phyloP scores from a whole-genome alignment of 1,140 invertebrate genomes.

The Trichonephila inaurata region DNA sequence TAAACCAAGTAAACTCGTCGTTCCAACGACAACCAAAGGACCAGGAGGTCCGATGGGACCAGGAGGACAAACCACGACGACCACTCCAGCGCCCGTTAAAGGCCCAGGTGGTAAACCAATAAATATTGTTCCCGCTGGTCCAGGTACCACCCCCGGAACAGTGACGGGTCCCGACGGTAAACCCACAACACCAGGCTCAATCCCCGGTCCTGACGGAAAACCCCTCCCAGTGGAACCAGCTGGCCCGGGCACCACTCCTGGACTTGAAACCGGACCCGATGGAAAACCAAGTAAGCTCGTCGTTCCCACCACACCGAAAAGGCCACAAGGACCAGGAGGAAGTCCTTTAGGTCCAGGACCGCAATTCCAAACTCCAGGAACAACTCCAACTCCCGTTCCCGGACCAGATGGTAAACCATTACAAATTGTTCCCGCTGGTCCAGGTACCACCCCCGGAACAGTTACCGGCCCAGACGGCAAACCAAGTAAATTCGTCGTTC shows the following conservation, averaged over 20 bases:
- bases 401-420: conserved; percentile 7
- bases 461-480: not conserved
- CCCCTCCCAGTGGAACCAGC: not conserved
- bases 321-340: not conserved
- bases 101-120: conserved; percentile 33
- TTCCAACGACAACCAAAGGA: not conserved
- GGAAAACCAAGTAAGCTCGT: not conserved
- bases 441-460: conserved; percentile 14
- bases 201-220: conserved; percentile 12
- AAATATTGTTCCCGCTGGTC: not conserved
- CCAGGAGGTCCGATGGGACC: not conserved
- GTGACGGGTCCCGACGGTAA: conserved; percentile 14
- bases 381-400: not conserved
- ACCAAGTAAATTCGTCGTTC: not conserved
- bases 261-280: conserved; percentile 19
- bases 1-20: not conserved
- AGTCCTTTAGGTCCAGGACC: not conserved
- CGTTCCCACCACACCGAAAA: not conserved
- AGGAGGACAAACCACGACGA: not conserved
- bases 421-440: not conserved
- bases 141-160: conserved; percentile 34
- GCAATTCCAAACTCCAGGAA: not conserved
- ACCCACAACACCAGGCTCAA: conserved; percentile 12
- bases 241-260: conserved; percentile 35
- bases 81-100: not conserved